Conservation (phyloP, 2,113 vertebrate species). For the Brevimyrus niger region DNA sequence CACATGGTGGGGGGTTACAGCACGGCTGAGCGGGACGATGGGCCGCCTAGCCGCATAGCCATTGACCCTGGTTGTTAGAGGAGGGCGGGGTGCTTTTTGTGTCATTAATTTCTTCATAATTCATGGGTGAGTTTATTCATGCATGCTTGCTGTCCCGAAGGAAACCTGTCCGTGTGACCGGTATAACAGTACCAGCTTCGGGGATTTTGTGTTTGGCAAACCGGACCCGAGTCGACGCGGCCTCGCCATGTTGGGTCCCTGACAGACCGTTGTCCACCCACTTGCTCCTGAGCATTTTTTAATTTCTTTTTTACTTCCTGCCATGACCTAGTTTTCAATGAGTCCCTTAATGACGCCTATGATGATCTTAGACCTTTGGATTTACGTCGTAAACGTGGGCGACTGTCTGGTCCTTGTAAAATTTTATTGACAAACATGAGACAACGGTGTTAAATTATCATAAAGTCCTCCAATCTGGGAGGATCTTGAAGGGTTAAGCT, state of each 20-base stretch:
- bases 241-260: background rate
- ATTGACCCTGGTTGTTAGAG: background rate
- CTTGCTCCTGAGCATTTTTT: background rate
- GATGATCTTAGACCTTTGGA: conserved; percentile 31
- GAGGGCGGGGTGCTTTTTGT: background rate
- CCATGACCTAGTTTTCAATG: background rate
- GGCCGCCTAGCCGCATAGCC: conserved; percentile 1
- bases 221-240: background rate
- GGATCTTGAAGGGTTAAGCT: background rate
- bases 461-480: background rate
- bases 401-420: conserved; percentile 37
- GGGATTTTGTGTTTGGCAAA: background rate
- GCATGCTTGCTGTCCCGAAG: conserved; percentile 3
- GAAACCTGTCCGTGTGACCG: background rate
- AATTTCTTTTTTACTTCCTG: background rate
- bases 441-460: background rate
- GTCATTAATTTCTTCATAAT: background rate
- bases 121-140: background rate
- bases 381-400: conserved; percentile 28
- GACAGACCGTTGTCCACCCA: background rate
- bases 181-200: background rate
- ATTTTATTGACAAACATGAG: conserved; percentile 39
- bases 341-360: background rate
- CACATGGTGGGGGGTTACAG: conserved; percentile 49
- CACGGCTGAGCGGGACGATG: conserved; percentile 32